These are phyloP conservation scores for Drosophila equinoxialis DNA, from an alignment of 1,140 invertebrate species.

Conservation along the genomic window DNA sequence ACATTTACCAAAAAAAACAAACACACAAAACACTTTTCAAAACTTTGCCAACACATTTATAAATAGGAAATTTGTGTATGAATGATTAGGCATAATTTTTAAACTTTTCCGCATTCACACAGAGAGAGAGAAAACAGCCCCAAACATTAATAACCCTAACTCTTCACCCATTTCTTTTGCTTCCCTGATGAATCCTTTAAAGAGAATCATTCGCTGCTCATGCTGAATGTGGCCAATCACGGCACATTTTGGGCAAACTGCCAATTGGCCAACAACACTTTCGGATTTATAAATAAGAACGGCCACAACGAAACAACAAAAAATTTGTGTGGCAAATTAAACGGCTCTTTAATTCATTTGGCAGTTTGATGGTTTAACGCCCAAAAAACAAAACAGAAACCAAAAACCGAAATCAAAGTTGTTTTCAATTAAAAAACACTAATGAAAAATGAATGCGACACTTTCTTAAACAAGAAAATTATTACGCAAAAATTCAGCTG, in stretches of 20 bases:
- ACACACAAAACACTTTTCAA: too few species aligned
- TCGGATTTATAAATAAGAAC: slow-evolving; percentile 39
- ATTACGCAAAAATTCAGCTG: slow-evolving; percentile 24
- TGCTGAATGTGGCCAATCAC: neutral
- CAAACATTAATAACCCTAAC: neutral
- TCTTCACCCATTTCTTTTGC: neutral
- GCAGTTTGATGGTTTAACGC: slow-evolving; percentile 36
- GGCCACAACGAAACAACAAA: too few species aligned
- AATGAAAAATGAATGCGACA: slow-evolving; percentile 41
- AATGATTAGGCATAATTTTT: neutral
- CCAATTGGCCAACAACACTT: slow-evolving; percentile 50
- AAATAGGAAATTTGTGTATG: too few species aligned
- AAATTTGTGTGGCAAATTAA: slow-evolving; percentile 28
- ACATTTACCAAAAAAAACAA: too few species aligned
- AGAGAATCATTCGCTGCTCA: neutral
- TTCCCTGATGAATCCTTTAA: neutral
- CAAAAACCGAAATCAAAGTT: slow-evolving; percentile 2
- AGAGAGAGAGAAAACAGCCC: neutral
- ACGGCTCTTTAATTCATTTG: slow-evolving; percentile 49
- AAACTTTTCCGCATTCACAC: neutral
- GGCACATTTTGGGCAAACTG: slow-evolving; percentile 33
- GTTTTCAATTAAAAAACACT: slow-evolving; percentile 49
- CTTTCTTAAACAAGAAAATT: slow-evolving; percentile 14
- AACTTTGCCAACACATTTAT: too few species aligned
- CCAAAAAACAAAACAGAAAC: slow-evolving; percentile 4